Evolutionary conservation across 1,140 invertebrate species (phyloP).

Genomic region (Drosophila pseudoananassae): DNA sequence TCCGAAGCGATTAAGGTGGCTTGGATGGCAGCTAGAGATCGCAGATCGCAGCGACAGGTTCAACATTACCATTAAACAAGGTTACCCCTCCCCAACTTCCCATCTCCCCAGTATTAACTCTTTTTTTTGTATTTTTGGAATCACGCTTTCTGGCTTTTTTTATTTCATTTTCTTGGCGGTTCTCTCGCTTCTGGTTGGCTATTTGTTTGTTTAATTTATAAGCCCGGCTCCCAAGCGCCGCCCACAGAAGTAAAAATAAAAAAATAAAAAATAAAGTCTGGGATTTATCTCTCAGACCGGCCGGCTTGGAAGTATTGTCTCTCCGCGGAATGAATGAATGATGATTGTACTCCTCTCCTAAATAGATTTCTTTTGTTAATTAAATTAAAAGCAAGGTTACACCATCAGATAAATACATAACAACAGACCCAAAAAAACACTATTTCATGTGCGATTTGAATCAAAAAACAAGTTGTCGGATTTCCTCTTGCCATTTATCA

Average conservation of each 20-base stretch:
- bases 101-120: neutral
- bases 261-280: constrained; percentile 1
- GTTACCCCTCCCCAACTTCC: neutral
- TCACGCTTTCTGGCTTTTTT: neutral
- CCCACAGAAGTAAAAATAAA: constrained; percentile 36
- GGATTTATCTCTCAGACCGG: constrained; percentile 12
- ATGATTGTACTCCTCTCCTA: constrained; percentile 8
- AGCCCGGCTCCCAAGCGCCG: constrained; percentile 65
- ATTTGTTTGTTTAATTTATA: constrained; percentile 74
- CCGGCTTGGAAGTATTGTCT: constrained; percentile 47
- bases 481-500: constrained; percentile 57
- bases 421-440: neutral
- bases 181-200: constrained; percentile 55
- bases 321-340: constrained; percentile 13
- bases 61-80: constrained; percentile 31
- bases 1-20: constrained; percentile 42
- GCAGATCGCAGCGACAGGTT: constrained; percentile 47
- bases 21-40: constrained; percentile 9
- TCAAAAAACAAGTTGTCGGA: constrained; percentile 43
- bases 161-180: constrained; percentile 6
- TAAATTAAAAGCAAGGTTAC: neutral
- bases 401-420: neutral
- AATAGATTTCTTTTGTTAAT: constrained; percentile 16
- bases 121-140: constrained; percentile 1
- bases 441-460: constrained; percentile 53